Conservation (phyloP, 2,888 invertebrate species). For the Synergus gifuensis region DNA sequence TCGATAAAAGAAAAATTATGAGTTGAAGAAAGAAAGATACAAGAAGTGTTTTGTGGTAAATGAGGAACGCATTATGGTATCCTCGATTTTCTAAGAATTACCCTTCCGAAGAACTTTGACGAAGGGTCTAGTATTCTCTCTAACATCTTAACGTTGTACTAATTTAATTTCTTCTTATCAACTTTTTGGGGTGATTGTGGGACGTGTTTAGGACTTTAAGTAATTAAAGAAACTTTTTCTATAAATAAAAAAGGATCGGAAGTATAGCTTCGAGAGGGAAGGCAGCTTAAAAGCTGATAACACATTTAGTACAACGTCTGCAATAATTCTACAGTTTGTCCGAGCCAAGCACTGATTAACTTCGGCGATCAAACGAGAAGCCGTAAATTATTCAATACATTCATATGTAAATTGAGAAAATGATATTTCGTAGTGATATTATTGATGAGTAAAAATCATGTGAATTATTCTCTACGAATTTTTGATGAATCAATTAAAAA, state of each 20-base stretch:
- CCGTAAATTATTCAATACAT: too few species aligned
- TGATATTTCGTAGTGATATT: too few species aligned
- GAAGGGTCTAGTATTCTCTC: conserved; percentile 8
- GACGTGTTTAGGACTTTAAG: conserved; percentile 1
- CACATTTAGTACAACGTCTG: not conserved
- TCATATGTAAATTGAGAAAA: too few species aligned
- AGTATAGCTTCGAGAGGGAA: too few species aligned
- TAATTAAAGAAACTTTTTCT: not conserved
- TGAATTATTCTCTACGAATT: not conserved
- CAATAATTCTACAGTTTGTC: too few species aligned
- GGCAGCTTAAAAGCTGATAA: too few species aligned
- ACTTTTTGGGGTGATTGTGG: not conserved
- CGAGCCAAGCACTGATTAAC: too few species aligned
- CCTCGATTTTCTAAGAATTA: not conserved
- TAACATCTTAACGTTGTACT: not conserved
- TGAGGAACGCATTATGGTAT: not conserved
- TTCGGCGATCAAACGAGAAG: too few species aligned
- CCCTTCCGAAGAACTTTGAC: not conserved
- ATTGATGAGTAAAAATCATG: too few species aligned
- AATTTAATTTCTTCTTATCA: conserved; percentile 15
- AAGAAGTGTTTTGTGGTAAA: not conserved
- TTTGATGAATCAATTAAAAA: not conserved
- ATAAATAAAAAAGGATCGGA: not conserved
- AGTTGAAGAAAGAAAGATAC: not conserved
- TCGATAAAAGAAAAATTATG: not conserved